These are phyloP conservation scores for Echiichthys vipera DNA, from an alignment of 2,797 vertebrate genomes.

Conservation along the genomic window DNA sequence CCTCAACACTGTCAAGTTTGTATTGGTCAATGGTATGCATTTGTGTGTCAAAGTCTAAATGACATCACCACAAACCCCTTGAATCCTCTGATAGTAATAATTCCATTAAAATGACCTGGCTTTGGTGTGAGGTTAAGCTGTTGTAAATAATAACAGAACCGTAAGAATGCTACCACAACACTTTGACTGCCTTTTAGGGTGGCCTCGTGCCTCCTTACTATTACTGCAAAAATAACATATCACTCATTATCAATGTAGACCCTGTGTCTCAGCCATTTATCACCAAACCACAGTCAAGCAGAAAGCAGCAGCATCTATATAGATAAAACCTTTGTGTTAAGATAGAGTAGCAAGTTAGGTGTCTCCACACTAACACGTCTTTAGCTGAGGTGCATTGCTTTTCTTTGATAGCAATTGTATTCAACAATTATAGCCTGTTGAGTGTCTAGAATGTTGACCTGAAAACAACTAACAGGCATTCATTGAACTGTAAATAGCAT, in stretches of 20 bases:
- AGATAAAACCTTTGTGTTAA: background rate
- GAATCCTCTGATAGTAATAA: background rate
- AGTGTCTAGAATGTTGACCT: background rate
- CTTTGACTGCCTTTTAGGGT: background rate
- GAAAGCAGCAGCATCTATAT: background rate
- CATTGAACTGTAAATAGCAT: background rate
- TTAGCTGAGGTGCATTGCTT: too few species aligned
- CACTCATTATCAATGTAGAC: background rate
- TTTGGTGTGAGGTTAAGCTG: background rate
- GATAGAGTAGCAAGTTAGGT: background rate
- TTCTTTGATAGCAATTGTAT: too few species aligned
- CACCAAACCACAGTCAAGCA: background rate
- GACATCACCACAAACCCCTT: background rate
- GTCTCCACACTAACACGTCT: too few species aligned
- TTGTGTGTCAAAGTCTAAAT: background rate
- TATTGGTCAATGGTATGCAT: background rate
- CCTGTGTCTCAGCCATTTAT: background rate
- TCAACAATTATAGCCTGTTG: too few species aligned
- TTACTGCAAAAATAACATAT: slow-evolving; percentile 1
- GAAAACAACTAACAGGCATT: background rate
- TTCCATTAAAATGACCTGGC: background rate
- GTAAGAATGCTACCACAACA: background rate
- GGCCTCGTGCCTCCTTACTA: background rate
- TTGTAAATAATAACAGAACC: background rate
- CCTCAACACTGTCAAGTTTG: background rate